Base-by-base conservation (phyloP, 2,113 vertebrate species). In the Polyodon spathula region DNA sequence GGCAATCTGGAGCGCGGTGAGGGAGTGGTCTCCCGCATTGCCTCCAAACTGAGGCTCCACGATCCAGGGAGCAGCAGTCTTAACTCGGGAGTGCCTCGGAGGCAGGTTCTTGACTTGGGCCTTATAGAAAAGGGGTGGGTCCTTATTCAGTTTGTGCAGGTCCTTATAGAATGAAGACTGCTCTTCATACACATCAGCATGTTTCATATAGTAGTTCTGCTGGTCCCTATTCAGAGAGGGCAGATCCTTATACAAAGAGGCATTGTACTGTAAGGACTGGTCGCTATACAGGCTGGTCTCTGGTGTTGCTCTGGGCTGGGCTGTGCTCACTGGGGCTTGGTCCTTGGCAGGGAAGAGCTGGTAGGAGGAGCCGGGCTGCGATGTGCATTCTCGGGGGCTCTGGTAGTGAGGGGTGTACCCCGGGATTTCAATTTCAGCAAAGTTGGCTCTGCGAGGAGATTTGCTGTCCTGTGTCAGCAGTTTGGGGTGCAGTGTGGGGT, bases 341-440 rank as follows among this genome's bases (percentile, higher is more conserved):
- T 63, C 74, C 56, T 82, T 78, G 60, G 75, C 66, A 6, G 86
- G 85, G 16, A 89, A 89, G 56, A 89, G 85, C 68, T 89, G 85
- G 67, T 89, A 89, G 41, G 86, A 85, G 8, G 82, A 78, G 4
- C 68, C 64, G 41, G 68, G 62, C 59, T 71, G 74, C 38, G 75
- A 42, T 12, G 15, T 14, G 37, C 52, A 69, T 6, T 82, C 77
- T 37, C 52, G 72, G 15, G 69, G 52, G 11, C 74, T 60, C 54
- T 62, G 55, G 63, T 73, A 81, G 16, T 78, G 74, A 6, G 82
- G 73, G 14, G 80, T 66, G 56, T 80, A 62, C 48, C 68, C 78
- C 17, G 86, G 86, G 59, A 89, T 89, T 68, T 89, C 86, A n/a
- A 89, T 89, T 69, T 89, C 86, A 1, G 84, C 83, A 48, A 89